These are phyloP conservation scores for Prionailurus viverrinus DNA, from an alignment of 2,113 vertebrate genomes.

Conservation along the genomic window DNA sequence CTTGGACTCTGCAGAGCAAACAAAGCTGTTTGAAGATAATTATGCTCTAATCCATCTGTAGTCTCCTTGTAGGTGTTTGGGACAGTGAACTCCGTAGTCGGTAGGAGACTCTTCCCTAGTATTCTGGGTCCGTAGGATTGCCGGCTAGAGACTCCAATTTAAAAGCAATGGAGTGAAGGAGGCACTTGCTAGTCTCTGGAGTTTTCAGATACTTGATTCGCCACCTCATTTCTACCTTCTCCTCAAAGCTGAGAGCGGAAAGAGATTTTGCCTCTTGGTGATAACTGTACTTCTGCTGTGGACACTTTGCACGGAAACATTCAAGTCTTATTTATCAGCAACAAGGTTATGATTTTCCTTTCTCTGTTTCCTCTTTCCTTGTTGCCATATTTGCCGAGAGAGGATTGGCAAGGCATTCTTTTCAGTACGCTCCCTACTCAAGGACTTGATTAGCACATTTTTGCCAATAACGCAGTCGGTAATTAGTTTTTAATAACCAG, in stretches of 20 bases:
- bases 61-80: background rate
- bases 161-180: background rate
- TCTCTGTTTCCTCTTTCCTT: constrained; percentile 64
- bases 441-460: constrained; percentile 85
- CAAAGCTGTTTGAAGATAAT: constrained; percentile 76
- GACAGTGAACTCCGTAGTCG: background rate
- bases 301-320: background rate
- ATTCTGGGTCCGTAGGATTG: background rate
- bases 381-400: constrained; percentile 51
- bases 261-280: background rate
- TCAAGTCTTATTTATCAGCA: constrained; percentile 50
- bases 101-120: background rate
- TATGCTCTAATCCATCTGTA: constrained; percentile 55
- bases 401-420: constrained; percentile 58
- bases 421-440: constrained; percentile 70
- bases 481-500: constrained; percentile 85
- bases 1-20: constrained; percentile 70
- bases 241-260: background rate
- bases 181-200: background rate
- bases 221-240: background rate
- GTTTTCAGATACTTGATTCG: background rate
- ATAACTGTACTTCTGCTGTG: background rate
- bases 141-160: background rate
- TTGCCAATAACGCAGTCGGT: constrained; percentile 83
- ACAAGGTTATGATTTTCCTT: constrained; percentile 42